A percentile compares a stretch with the other conserved stretches of the same genome.
Evolutionary conservation across 2,888 invertebrate genomes (phyloP).

Genomic region (Chouioia cunea): DNA sequence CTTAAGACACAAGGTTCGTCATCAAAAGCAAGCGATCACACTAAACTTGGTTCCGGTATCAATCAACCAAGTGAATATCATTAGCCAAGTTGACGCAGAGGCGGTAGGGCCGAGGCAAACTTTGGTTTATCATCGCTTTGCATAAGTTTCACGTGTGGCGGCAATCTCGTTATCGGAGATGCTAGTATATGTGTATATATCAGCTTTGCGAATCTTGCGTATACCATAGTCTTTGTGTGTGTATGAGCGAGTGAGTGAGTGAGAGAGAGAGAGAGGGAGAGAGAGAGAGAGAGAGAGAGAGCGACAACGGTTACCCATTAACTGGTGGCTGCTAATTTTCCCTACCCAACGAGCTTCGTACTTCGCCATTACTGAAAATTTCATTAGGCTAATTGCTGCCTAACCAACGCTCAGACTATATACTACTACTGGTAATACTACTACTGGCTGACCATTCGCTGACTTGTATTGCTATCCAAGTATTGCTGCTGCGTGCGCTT

Average conservation of each 20-base stretch:
- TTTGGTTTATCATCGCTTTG: conserved; percentile 43
- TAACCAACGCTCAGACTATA: too few relatives aligned
- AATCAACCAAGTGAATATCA: conserved; percentile 43
- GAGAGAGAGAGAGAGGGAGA: not conserved
- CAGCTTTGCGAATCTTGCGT: conserved; percentile 29
- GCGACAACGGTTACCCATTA: too few relatives aligned
- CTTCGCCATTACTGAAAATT: conserved; percentile 18
- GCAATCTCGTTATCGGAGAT: conserved; percentile 43
- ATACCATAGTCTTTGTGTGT: not conserved
- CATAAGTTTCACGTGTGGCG: conserved; percentile 36
- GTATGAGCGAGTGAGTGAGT: conserved; percentile 2
- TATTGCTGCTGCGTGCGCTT: not conserved
- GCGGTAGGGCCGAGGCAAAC: conserved; percentile 44
- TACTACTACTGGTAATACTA: too few relatives aligned
- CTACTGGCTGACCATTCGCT: conserved; percentile 17
- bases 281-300: too few relatives aligned
- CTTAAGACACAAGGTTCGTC: too few relatives aligned
- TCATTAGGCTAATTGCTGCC: conserved; percentile 15
- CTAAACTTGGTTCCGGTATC: conserved; percentile 43
- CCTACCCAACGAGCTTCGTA: not conserved
- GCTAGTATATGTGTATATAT: conserved; percentile 14
- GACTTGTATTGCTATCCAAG: conserved; percentile 17
- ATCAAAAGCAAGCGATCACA: too few relatives aligned
- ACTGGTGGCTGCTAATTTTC: too few relatives aligned
- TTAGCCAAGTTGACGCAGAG: conserved; percentile 46